Conservation (phyloP, 2,113 vertebrate genomes). For the Apaloderma vittatum region DNA sequence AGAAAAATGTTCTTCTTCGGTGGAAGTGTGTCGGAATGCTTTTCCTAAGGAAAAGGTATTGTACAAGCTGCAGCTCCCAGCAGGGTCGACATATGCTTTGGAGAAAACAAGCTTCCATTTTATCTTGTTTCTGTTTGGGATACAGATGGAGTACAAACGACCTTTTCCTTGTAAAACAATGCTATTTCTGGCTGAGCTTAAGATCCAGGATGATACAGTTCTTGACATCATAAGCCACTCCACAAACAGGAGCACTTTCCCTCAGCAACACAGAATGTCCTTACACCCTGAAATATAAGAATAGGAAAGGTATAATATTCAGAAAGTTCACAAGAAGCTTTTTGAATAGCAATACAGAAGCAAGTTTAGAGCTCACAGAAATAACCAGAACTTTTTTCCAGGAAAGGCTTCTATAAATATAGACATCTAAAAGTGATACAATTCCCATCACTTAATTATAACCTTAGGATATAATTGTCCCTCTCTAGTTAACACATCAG, state of each 20-base stretch:
- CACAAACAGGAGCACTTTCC: background rate
- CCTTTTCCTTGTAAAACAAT: slow-evolving; percentile 57
- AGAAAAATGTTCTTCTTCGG: slow-evolving; percentile 82
- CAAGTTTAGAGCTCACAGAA: background rate
- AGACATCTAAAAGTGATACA: background rate
- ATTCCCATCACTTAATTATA: background rate
- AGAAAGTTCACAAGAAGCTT: background rate
- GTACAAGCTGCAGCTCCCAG: background rate
- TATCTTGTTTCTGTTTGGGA: slow-evolving; percentile 46
- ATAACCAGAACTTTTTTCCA: background rate
- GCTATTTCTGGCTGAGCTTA: slow-evolving; percentile 72
- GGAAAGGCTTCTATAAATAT: background rate
- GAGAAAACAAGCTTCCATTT: slow-evolving; percentile 57
- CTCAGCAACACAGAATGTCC: background rate
- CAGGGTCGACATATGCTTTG: background rate
- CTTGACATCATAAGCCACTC: slow-evolving; percentile 76
- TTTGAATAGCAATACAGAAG: background rate
- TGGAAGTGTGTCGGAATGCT: slow-evolving; percentile 79
- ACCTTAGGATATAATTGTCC: background rate
- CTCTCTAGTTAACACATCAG: background rate
- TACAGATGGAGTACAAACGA: slow-evolving; percentile 66
- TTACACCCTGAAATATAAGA: slow-evolving; percentile 50
- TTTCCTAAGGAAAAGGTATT: slow-evolving; percentile 8
- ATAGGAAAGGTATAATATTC: background rate
- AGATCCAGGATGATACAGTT: slow-evolving; percentile 76